Evolutionary conservation across 2,888 invertebrate genomes (phyloP).

Genomic region (Uloborus plumipes): DNA sequence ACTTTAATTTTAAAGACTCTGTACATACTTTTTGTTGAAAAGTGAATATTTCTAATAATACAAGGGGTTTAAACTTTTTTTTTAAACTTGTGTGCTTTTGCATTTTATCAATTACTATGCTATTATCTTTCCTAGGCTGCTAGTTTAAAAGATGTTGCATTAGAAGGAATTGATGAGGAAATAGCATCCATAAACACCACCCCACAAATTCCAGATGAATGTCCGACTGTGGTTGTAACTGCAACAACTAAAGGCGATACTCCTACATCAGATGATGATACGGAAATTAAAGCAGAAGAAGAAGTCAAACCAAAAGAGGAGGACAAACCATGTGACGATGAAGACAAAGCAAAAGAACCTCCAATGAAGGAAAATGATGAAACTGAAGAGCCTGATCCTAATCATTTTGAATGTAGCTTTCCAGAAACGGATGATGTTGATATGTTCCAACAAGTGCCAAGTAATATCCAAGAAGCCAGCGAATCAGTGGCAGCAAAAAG

Average conservation of each 20-base stretch:
- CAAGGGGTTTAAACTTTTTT: not conserved
- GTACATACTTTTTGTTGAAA: not conserved
- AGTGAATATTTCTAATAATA: not conserved
- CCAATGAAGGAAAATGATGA: not conserved
- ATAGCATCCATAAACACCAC: slow-evolving; percentile 19
- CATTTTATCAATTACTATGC: no score
- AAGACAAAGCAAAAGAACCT: slow-evolving; percentile 1
- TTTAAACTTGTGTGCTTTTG: no score
- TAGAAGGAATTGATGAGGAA: slow-evolving; percentile 25
- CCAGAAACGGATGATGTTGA: slow-evolving; percentile 20
- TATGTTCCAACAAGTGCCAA: slow-evolving; percentile 16
- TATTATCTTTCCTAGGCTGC: slow-evolving; percentile 12
- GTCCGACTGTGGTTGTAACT: slow-evolving; percentile 54
- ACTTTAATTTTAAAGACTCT: not conserved
- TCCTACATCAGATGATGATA: slow-evolving; percentile 51
- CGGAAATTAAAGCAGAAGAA: slow-evolving; percentile 43
- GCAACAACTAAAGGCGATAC: slow-evolving; percentile 37
- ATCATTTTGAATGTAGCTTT: slow-evolving; percentile 53
- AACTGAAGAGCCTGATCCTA: slow-evolving; percentile 15
- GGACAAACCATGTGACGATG: not conserved
- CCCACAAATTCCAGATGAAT: slow-evolving; percentile 39
- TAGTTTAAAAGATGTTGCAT: slow-evolving; percentile 12
- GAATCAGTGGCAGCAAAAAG: not conserved
- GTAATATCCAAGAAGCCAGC: not conserved
- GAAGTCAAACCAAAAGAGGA: not conserved